Evolutionary conservation across 2,888 invertebrate species (phyloP), one percentile per base, ranked within the genome.

Genomic region (Chaetoderma sp.): DNA sequence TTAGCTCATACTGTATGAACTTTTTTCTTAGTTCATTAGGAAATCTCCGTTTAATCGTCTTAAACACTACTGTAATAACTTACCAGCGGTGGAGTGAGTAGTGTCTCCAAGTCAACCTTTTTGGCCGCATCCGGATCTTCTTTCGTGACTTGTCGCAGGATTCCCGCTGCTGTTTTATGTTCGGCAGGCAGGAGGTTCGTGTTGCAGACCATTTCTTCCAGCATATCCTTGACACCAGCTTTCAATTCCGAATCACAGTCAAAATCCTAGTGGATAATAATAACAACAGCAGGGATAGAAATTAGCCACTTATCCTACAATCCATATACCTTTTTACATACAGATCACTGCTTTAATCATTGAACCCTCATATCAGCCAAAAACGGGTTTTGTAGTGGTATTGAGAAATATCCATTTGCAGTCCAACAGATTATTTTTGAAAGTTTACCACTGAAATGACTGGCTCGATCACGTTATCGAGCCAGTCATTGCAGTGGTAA

Each of bases 161-260:
- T 88, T 78, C 94, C 94, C 0, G 92, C 91, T 0, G 95, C 95
- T 0, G 94, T 93, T 83, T 95, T 94, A 83, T 95, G 94, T 82
- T 96, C 95, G 0, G 94, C 93, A 0, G 94, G 94, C 55, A 95
- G 88, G 52, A 95, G 87, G 71, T 93, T 93, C 5, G 83, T 80
- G 0, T 94, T 94, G 79, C 91, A 91, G 58, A 94, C 92, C 74
- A 95, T 93, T 81, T 95, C 95, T 77, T 95, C 94, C 56, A 96
- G 89, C 84, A 95, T 94, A 81, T 94, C 93, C 80, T 93, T 92
- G 0, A 95, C 93, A 76, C 93, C 87, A 27, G 90, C 90, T 70
- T 93, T 92, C 64, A 96, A 88, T 60, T 90, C 90, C 45, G 90
- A 90, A 81, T 94, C 84, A 61, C 77, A 90, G 88, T 94, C 94